Conservation (phyloP, 2,113 vertebrate genomes). For the Pterophyllum scalare region DNA sequence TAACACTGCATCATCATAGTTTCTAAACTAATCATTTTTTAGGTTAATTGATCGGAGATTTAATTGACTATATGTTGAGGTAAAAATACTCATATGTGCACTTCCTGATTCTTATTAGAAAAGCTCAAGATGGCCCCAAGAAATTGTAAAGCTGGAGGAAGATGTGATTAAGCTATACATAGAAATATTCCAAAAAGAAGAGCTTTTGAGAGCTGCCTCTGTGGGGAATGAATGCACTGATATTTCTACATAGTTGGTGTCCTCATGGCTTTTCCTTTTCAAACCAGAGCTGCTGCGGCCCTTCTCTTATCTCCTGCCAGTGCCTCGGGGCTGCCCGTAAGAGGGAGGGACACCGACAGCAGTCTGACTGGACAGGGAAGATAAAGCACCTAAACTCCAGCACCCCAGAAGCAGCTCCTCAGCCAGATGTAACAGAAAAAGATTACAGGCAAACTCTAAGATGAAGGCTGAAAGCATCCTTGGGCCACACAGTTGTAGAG, state of each 20-base stretch:
- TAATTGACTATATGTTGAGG: neutral
- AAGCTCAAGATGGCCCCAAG: neutral
- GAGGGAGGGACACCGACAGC: constrained; percentile 69
- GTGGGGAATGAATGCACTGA: constrained; percentile 25
- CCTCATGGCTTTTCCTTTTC: constrained; percentile 48
- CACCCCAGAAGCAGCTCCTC: constrained; percentile 45
- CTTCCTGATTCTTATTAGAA: neutral
- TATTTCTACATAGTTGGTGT: constrained; percentile 44
- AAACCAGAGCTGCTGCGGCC: constrained; percentile 42
- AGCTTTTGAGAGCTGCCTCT: constrained; percentile 17
- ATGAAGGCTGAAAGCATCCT: constrained; percentile 53
- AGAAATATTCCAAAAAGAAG: constrained; percentile 18
- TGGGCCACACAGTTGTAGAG: constrained; percentile 47
- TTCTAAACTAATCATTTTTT: neutral
- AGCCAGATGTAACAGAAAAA: constrained; percentile 53
- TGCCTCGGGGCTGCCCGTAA: constrained; percentile 56
- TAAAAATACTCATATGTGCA: neutral
- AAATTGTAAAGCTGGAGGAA: neutral
- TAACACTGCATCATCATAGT: neutral
- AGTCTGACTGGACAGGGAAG: constrained; percentile 77
- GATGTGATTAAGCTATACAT: neutral
- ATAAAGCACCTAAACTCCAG: constrained; percentile 74
- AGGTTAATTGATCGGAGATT: neutral
- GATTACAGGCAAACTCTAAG: constrained; percentile 45
- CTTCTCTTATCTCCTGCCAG: constrained; percentile 80